phyloP scores from a whole-genome alignment of 2,797 vertebrate species.

The Antrozous pallidus region DNA sequence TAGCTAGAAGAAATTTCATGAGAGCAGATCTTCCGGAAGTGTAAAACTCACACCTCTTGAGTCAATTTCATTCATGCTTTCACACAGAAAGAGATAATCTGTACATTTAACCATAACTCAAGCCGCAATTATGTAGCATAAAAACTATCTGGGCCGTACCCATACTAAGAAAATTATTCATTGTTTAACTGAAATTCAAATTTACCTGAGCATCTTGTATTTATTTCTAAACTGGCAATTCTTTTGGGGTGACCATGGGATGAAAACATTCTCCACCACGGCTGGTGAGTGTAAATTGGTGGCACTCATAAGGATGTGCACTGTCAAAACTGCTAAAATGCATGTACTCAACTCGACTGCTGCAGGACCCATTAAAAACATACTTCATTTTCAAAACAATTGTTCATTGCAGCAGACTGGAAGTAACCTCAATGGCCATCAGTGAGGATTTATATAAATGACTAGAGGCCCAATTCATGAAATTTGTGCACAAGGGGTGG shows the following conservation, averaged over 20 bases:
- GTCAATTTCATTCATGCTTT: slow-evolving; percentile 13
- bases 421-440: neutral
- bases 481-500: too few species aligned
- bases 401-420: neutral
- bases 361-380: neutral
- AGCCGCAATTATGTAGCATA: neutral
- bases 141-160: neutral
- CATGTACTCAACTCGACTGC: neutral
- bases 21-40: neutral
- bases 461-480: too few species aligned
- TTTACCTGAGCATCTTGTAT: neutral
- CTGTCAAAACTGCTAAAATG: neutral
- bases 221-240: slow-evolving; percentile 10
- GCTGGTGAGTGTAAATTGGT: neutral
- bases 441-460: neutral
- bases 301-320: neutral
- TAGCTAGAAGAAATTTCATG: neutral
- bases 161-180: neutral
- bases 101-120: slow-evolving; percentile 10
- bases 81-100: neutral
- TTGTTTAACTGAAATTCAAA: slow-evolving; percentile 20
- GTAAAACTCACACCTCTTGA: neutral
- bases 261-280: neutral
- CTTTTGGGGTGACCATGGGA: neutral
- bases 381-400: neutral